A percentile compares a stretch with the other conserved stretches of the same genome.
Evolutionary conservation across 2,888 invertebrate species (phyloP).

Genomic region (Arge pagana): DNA sequence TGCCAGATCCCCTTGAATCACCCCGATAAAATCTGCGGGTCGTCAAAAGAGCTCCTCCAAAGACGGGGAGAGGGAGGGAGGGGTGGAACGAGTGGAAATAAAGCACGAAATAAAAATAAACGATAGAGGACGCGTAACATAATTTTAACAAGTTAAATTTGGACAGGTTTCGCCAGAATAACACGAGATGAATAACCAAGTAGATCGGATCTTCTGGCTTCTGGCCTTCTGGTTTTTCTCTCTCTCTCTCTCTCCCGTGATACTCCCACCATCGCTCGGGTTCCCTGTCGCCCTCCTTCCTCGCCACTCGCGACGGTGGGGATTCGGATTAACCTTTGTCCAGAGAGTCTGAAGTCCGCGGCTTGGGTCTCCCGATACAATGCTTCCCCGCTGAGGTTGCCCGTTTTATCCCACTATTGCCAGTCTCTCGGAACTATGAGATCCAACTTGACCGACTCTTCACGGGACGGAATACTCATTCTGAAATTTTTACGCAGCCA

Average conservation of each 20-base stretch:
- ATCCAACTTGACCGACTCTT: conserved; percentile 26
- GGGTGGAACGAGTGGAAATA: conserved; percentile 20
- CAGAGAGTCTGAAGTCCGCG: conserved; percentile 6
- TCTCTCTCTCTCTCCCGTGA: conserved; percentile 32
- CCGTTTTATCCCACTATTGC: conserved; percentile 24
- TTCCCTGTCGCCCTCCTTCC: conserved; percentile 27
- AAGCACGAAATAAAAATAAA: conserved; percentile 19
- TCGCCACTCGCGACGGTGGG: conserved; percentile 28
- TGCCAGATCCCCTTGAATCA: conserved; percentile 44
- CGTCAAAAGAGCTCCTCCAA: conserved; percentile 10
- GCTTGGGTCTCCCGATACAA: conserved; percentile 19
- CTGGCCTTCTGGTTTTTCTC: conserved; percentile 14
- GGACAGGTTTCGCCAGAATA: conserved; percentile 41
- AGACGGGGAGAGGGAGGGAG: conserved; percentile 21
- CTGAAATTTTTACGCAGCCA: conserved; percentile 15
- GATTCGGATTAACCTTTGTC: conserved; percentile 24
- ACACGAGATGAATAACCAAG: conserved; percentile 45
- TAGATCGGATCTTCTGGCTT: conserved; percentile 39
- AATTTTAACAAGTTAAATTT: conserved; percentile 43
- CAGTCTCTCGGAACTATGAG: conserved; percentile 26
- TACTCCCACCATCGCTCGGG: conserved; percentile 24
- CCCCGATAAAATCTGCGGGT: conserved; percentile 37
- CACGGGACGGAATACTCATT: conserved; percentile 25
- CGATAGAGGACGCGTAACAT: conserved; percentile 33
- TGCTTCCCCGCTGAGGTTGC: conserved; percentile 21